Conservation (phyloP, 1,140 invertebrate genomes). For the Drosophila orena region DNA sequence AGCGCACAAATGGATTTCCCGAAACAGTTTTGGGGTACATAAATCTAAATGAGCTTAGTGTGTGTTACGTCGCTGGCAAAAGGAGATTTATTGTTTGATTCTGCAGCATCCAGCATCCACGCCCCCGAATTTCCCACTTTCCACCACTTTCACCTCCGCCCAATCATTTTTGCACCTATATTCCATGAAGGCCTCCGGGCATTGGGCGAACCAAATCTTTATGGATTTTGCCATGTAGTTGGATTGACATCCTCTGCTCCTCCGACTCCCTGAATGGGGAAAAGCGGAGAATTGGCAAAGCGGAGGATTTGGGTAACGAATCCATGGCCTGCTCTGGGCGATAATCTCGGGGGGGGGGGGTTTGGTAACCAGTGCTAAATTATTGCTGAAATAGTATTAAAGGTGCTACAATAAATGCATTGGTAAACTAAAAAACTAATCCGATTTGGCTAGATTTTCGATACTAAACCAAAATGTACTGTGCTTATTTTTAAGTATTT, state of each 20-base stretch:
- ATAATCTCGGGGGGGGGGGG: not conserved
- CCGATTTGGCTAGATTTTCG: not conserved
- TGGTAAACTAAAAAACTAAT: not conserved
- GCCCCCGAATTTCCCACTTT: not conserved
- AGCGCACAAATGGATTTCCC: constrained; percentile 59
- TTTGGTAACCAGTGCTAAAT: not conserved
- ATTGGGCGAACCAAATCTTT: constrained; percentile 1
- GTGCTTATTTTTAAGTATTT: not conserved
- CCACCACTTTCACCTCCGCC: constrained; percentile 5
- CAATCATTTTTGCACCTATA: constrained; percentile 19
- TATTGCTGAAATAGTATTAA: not conserved
- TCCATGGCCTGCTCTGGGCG: not conserved
- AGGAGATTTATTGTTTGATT: constrained; percentile 79
- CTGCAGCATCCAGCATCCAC: constrained; percentile 48
- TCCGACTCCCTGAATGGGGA: not conserved
- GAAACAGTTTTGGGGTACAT: constrained; percentile 64
- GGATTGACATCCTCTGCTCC: not conserved
- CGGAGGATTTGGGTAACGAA: not conserved
- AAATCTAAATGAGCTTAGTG: constrained; percentile 80
- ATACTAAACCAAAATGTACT: not conserved
- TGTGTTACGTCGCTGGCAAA: constrained; percentile 46
- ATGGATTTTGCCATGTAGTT: constrained; percentile 5
- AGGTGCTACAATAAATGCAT: not conserved
- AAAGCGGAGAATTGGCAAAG: not conserved
- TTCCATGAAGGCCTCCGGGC: not conserved